Evolutionary conservation across 2,888 invertebrate species (phyloP), one percentile per base, ranked within the genome.

Genomic region (Ectropis crepuscularia): DNA sequence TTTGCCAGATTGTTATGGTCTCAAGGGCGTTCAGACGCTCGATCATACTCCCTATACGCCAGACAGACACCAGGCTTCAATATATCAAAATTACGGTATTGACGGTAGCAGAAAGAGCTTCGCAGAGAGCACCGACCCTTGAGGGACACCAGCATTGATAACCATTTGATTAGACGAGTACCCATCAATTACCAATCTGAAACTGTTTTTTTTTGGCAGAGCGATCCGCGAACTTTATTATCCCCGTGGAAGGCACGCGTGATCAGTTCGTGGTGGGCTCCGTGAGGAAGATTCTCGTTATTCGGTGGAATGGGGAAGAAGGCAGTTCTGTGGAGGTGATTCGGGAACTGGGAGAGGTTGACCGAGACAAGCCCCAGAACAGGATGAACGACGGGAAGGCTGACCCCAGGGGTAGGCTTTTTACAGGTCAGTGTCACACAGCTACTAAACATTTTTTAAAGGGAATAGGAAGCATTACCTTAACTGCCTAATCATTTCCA

Each of bases 331-430:
- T 92, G 36, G 65, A 65, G 28, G 88, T 94, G 5, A 75, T 93
- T 0, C 86, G 90, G 68, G 88, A 81, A 41, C 50, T 96, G 16
- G 90, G 92, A 0, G 94, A 94, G 73, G 94, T 96, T 0, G 95
- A 95, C 75, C 81, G 85, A 9, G 93, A 94, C 55, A 87, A 89
- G 8, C 94, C 88, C 0, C 86, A 76, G 7, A 95, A 95, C 77
- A 92, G 96, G 69, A 92, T 96, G 71, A 97, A 97, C 75, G 97
- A 97, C 78, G 97, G 95, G 43, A 97, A 97, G 87, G 95, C 95
- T 54, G 97, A 97, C 85, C 94, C 95, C 5, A 86, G 85, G 10
- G 97, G 97, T 36, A 92, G 96, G 53, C 85, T 97, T 36, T 96
- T 95, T 93, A 95, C 95, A 72, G 96, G 96, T 92, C 28, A 69